phyloP scores from a whole-genome alignment of 2,888 invertebrate species.

The Archips xylosteana region DNA sequence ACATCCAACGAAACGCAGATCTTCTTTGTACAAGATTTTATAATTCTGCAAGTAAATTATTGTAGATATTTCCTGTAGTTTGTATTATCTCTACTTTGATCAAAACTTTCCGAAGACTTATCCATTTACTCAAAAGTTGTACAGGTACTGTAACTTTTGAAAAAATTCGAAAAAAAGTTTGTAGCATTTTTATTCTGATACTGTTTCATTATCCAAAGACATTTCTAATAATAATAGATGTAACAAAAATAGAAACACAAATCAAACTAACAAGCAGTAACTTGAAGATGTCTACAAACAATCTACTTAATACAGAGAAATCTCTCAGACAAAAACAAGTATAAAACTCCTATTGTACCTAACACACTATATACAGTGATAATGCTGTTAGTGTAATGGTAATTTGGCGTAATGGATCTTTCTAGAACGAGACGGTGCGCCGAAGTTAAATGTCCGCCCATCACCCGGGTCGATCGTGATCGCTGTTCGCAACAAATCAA shows the following conservation, averaged over 20 bases:
- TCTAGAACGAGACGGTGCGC: constrained; percentile 46
- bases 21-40: constrained; percentile 33
- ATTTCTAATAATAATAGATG: too few species aligned
- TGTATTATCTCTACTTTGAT: constrained; percentile 31
- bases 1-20: constrained; percentile 22
- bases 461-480: constrained; percentile 58
- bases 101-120: constrained; percentile 21
- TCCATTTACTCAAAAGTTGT: too few species aligned
- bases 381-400: constrained; percentile 40
- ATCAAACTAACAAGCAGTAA: neutral
- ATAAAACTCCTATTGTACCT: neutral
- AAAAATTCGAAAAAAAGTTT: too few species aligned
- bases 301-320: neutral
- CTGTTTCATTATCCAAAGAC: too few species aligned
- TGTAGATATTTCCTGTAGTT: constrained; percentile 15
- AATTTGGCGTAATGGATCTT: constrained; percentile 42
- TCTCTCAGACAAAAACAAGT: neutral
- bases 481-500: constrained; percentile 65
- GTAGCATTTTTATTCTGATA: too few species aligned
- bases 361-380: constrained; percentile 11
- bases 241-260: neutral
- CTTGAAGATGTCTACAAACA: neutral
- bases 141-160: too few species aligned
- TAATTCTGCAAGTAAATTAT: constrained; percentile 33
- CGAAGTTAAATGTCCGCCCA: constrained; percentile 60